Evolutionary conservation across 2,113 vertebrate species (phyloP).

Genomic region (Centropus unirufus): DNA sequence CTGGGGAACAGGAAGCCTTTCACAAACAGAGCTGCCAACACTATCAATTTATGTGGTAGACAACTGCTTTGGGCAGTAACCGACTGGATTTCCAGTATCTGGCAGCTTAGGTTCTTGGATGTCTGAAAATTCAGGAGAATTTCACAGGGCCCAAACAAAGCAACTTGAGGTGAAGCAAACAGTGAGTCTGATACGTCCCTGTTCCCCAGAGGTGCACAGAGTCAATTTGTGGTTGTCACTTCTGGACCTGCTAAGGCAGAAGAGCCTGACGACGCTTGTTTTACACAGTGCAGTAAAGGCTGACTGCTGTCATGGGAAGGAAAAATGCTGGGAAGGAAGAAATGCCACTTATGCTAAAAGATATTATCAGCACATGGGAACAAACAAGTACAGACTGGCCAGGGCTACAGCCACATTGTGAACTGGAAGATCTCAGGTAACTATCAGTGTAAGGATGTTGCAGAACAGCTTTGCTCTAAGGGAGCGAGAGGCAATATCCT

Average conservation of each 20-base stretch:
- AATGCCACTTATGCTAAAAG: neutral
- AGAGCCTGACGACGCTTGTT: neutral
- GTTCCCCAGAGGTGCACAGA: neutral
- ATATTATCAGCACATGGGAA: neutral
- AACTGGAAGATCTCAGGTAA: neutral
- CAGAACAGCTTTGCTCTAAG: neutral
- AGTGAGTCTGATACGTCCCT: rapidly evolving
- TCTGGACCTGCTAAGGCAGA: neutral
- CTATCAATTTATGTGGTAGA: slow-evolving; percentile 72
- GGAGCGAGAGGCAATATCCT: neutral
- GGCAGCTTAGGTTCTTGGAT: slow-evolving; percentile 30
- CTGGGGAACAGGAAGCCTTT: slow-evolving; percentile 65
- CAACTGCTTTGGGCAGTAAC: slow-evolving; percentile 69
- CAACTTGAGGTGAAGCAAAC: neutral
- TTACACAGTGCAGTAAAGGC: neutral
- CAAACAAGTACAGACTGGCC: neutral
- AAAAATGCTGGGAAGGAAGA: neutral
- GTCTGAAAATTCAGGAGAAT: slow-evolving; percentile 51
- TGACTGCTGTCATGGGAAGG: neutral
- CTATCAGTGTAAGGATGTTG: neutral
- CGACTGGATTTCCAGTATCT: slow-evolving; percentile 56
- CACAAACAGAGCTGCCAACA: slow-evolving; percentile 63
- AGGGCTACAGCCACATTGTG: neutral
- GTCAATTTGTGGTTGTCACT: neutral
- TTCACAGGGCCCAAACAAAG: slow-evolving; percentile 24